These are phyloP conservation scores for Choristoneura fumiferana DNA, from an alignment of 1,140 invertebrate genomes.

Conservation along the genomic window DNA sequence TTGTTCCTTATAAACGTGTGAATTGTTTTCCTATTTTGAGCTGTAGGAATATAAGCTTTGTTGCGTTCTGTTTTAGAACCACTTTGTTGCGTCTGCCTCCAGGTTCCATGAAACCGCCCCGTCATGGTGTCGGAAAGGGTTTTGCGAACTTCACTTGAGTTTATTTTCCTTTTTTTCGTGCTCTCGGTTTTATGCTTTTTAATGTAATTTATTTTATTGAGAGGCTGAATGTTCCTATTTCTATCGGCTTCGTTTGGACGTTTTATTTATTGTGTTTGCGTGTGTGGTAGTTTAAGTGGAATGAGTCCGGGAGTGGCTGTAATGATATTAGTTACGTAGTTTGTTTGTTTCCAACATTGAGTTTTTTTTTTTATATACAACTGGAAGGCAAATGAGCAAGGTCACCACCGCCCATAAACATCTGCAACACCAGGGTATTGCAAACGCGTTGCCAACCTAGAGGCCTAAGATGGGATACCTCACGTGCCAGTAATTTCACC, in stretches of 20 bases:
- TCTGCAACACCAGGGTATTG: too few relatives aligned
- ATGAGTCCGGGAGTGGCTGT: too few relatives aligned
- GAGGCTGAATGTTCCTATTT: not conserved
- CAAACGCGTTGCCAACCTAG: too few relatives aligned
- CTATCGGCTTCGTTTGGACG: not conserved
- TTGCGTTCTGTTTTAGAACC: not conserved
- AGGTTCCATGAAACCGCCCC: conserved; percentile 17
- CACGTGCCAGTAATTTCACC: too few relatives aligned
- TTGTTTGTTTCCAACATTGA: too few relatives aligned
- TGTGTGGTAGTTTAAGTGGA: not conserved
- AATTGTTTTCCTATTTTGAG: conserved; percentile 16
- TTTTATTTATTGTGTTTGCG: not conserved
- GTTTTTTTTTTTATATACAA: too few relatives aligned
- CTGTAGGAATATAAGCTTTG: conserved; percentile 4
- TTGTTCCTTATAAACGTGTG: conserved; percentile 23
- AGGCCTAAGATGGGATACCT: too few relatives aligned
- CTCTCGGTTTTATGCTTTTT: conserved; percentile 5
- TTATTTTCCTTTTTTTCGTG: conserved; percentile 12
- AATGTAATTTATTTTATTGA: conserved; percentile 15
- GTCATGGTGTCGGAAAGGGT: conserved; percentile 20
- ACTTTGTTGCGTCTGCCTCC: too few relatives aligned
- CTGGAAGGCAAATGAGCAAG: too few relatives aligned
- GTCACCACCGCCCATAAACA: too few relatives aligned
- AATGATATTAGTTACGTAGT: too few relatives aligned
- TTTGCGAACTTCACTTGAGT: not conserved